Percentiles rank a stretch among this genome's conserved stretches.
Conservation (phyloP, 1,140 invertebrate species). For the Drosophila subobscura region DNA sequence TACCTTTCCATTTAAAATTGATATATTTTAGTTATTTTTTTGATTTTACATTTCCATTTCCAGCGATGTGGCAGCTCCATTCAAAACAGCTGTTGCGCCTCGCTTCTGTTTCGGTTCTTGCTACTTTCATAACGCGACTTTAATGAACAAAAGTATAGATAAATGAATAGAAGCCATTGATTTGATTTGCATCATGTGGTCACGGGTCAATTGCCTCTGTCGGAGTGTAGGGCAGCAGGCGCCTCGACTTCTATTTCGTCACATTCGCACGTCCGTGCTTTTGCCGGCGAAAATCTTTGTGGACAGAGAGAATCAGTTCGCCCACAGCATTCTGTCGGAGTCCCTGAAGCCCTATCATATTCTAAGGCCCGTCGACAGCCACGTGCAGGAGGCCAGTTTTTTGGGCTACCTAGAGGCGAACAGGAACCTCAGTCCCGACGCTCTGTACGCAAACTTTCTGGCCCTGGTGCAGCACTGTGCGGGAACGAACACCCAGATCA, state of each 20-base stretch:
- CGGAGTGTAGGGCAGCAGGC: slow-evolving; percentile 4
- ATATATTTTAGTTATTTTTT: not conserved
- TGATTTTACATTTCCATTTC: not conserved
- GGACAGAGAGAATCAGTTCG: slow-evolving; percentile 78
- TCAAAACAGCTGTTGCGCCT: no score
- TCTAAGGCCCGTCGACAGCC: slow-evolving; percentile 16
- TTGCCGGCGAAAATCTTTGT: slow-evolving; percentile 41
- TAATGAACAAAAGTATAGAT: not conserved
- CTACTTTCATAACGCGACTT: slow-evolving; percentile 29
- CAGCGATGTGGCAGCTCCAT: not conserved
- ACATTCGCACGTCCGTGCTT: slow-evolving; percentile 11
- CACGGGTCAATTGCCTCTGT: slow-evolving; percentile 29
- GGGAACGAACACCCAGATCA: slow-evolving; percentile 55
- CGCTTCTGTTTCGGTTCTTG: not conserved
- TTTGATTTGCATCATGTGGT: slow-evolving; percentile 15
- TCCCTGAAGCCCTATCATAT: slow-evolving; percentile 75
- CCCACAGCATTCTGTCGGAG: slow-evolving; percentile 69
- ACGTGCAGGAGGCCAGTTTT: not conserved
- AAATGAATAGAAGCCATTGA: not conserved
- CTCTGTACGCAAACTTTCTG: slow-evolving; percentile 81
- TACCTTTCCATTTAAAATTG: not conserved
- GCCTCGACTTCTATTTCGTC: slow-evolving; percentile 3
- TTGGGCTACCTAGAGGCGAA: slow-evolving; percentile 14
- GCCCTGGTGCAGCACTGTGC: slow-evolving; percentile 76
- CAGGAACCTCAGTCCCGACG: not conserved